Evolutionary conservation across 1,140 invertebrate species (phyloP).

Genomic region (Panagrolaimus sp.): DNA sequence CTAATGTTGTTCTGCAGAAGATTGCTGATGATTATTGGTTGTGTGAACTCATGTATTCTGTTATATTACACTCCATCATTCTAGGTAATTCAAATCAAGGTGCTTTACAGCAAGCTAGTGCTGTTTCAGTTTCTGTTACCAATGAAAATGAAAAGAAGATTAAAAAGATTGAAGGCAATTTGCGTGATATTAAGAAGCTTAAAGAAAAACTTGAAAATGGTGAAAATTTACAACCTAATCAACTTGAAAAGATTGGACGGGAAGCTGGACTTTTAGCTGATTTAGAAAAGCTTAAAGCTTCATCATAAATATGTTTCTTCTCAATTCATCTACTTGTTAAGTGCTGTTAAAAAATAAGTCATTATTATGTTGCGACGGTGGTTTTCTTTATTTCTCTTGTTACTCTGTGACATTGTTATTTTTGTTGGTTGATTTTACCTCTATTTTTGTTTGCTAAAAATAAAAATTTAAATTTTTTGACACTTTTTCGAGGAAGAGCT

Average conservation of each 20-base stretch:
- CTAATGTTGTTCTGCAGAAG: too few species aligned
- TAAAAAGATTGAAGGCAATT: slow-evolving; percentile 45
- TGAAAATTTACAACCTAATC: slow-evolving; percentile 46
- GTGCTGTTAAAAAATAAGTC: too few species aligned
- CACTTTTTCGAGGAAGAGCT: too few species aligned
- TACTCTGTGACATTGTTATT: not conserved
- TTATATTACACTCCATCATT: too few species aligned
- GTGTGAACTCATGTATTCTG: too few species aligned
- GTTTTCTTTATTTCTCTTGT: too few species aligned
- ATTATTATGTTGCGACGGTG: too few species aligned
- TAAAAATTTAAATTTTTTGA: too few species aligned
- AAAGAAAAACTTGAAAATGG: slow-evolving; percentile 35
- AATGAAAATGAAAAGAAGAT: slow-evolving; percentile 48
- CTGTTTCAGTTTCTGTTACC: slow-evolving; percentile 18
- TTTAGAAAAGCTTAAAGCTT: slow-evolving; percentile 26
- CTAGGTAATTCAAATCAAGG: not conserved
- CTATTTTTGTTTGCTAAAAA: too few species aligned
- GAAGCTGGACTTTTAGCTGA: slow-evolving; percentile 25
- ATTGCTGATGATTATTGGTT: too few species aligned
- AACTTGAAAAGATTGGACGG: slow-evolving; percentile 47
- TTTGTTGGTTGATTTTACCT: not conserved
- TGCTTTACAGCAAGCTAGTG: slow-evolving; percentile 10
- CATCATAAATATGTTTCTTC: not conserved
- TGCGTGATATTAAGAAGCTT: slow-evolving; percentile 46
- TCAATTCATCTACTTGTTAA: too few species aligned